Percentiles rank a stretch among this genome's conserved stretches.
Evolutionary conservation across 2,888 invertebrate genomes (phyloP).

Genomic region (Polyommatus icarus): DNA sequence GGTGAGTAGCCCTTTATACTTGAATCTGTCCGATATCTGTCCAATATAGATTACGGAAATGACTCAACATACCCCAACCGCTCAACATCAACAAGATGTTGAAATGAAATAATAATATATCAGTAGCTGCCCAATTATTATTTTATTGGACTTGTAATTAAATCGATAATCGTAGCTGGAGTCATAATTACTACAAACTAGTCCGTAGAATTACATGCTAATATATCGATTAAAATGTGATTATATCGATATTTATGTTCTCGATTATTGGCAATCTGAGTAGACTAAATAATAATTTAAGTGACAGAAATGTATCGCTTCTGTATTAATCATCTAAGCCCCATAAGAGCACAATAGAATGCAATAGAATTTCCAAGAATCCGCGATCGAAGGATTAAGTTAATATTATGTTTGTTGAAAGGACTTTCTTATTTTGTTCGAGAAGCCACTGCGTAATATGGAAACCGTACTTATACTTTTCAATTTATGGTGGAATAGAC

Average conservation of each 20-base stretch:
- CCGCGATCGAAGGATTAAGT: no score
- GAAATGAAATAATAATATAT: neutral
- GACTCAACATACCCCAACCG: neutral
- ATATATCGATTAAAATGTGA: neutral
- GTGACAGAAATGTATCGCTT: neutral
- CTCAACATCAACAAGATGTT: neutral
- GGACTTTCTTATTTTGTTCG: neutral
- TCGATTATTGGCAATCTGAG: neutral
- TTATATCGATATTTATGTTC: conserved; percentile 4
- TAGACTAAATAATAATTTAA: neutral
- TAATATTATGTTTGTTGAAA: neutral
- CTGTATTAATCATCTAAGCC: neutral
- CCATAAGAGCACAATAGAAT: no score
- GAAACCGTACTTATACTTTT: no score
- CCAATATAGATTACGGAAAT: neutral
- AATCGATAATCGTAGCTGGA: conserved; percentile 4
- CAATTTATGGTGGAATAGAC: no score
- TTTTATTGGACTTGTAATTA: conserved; percentile 13
- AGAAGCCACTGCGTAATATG: no score
- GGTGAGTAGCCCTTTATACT: no score
- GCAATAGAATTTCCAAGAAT: no score
- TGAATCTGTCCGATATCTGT: no score
- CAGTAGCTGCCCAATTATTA: conserved; percentile 8
- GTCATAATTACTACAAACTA: neutral
- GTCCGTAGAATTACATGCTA: neutral